Evolutionary conservation across 2,113 vertebrate species (phyloP), one percentile per base, ranked within the genome.

Genomic region (Scalopus aquaticus): DNA sequence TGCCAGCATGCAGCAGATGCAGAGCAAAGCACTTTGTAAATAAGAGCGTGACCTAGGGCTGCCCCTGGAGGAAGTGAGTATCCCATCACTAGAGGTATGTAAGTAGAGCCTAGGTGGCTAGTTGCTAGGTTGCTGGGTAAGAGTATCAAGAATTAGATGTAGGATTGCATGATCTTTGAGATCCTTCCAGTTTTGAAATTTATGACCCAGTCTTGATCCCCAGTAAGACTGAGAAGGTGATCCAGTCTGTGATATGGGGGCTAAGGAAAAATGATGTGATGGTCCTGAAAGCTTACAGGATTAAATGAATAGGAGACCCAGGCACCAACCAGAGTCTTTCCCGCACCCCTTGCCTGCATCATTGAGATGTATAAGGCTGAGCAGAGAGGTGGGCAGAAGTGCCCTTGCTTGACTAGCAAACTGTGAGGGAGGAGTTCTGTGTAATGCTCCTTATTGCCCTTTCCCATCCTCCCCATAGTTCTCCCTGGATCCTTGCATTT

Each of bases 281-380:
- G 58, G 42, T 39, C 22, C 32, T 39, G 26, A 72, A 82, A 54
- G 24, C n/a, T 64, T 9, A 35, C 0, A 70, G 54, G 46, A 69
- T 20, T 88, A 49, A 30, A 58, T 82, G 56, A 67, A 19, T 6
- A 2, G n/a, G 78, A 46, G 22, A 10, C 58, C 39, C 7, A 24
- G 82, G 6, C 49, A 49, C 65, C 46, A 87, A 4, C 22, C 7
- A 60, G 65, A 76, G 19, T 16, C 44, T 56, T 8, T 37, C 49
- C 8, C 5, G 22, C 1, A 11, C 32, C 11, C 16, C 65, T 28
- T 1, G 62, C 69, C 30, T 46, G 37, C 83, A 30, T 85, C 58
- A 24, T 9, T 0, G 20, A 73, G 16, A 24, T 11, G 28, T 20
- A 28, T 16, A 16, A 3, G 4, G 0, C 0, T 1, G n/a, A 54